Base-by-base conservation (phyloP, 2,113 vertebrate species). In the Cariama cristata region DNA sequence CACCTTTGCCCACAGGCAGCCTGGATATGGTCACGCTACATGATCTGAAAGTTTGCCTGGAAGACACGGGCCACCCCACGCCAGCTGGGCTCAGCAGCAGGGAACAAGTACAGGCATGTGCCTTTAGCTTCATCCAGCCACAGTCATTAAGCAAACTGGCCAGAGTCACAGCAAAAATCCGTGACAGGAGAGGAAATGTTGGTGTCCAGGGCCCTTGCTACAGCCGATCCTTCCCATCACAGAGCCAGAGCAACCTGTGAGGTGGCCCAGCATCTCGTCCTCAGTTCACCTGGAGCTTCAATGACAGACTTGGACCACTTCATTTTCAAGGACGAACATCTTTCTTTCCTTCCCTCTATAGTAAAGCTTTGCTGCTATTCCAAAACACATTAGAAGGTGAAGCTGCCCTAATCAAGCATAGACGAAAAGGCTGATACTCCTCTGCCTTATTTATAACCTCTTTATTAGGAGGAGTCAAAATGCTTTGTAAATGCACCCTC, bases 221-320 rank as follows among this genome's bases (percentile, higher is more conserved):
- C 3, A 15, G 40, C 21, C 0, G 0, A 9, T 73, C 22, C 23
- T 40, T 66, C 59, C 40, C 23, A 9, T 22, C 21, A 9, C 0
- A 2, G 60, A 90, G 20, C 11, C 59, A 56, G 53, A 49, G n/a
- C 1, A 3, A 75, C 10, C 18, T 69, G 27, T 7, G 28, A 44
- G 30, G 20, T 50, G 28, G 30, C 8, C 35, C 71, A 68, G n/a
- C 16, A 63, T 6, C 77, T 62, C 44, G 33, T 12, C 24, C 38
- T 53, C 56, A 58, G 19, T 32, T 75, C 60, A 88, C 38, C 26
- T 50, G 21, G 32, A 55, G 69, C 52, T 86, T 79, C 8, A 3
- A 22, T 7, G 42, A 63, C 8, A 75, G n/a, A 79, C 58, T 50
- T n/a, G 9, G 21, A 17, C 6, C 64, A 24, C 23, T 93, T 60